These are phyloP conservation scores for Magallana gigas DNA, from an alignment of 1,140 invertebrate genomes.

Conservation along the genomic window DNA sequence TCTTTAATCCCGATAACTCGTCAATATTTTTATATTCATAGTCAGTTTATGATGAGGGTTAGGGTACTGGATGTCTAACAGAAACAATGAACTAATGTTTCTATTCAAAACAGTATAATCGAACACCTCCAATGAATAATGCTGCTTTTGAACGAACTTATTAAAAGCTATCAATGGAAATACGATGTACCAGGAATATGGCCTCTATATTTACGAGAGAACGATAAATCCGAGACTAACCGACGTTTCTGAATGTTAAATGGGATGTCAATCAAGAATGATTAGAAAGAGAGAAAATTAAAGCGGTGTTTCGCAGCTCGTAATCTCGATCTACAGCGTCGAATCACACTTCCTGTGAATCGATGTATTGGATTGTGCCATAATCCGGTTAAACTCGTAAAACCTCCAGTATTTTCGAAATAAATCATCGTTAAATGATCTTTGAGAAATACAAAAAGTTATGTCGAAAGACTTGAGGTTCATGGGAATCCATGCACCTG, in stretches of 20 bases:
- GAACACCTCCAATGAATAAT: not conserved
- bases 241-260: conserved; percentile 3
- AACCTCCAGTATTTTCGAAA: not conserved
- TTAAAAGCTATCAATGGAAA: conserved; percentile 1
- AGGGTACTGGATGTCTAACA: not conserved
- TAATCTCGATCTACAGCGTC: conserved; percentile 14
- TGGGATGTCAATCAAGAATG: conserved; percentile 35
- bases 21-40: conserved; percentile 12
- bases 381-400: conserved; percentile 28
- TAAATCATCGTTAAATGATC: not conserved
- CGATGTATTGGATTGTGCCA: conserved; percentile 20
- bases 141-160: not conserved
- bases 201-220: not conserved
- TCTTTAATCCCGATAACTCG: not conserved
- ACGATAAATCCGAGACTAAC: not conserved
- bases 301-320: conserved; percentile 33
- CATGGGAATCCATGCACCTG: conserved; percentile 19
- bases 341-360: conserved; percentile 24
- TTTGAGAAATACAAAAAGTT: not conserved
- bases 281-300: conserved; percentile 24
- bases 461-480: not conserved
- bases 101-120: conserved; percentile 20
- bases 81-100: not conserved
- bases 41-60: not conserved
- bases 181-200: conserved; percentile 9